Conservation (phyloP, 2,797 vertebrate species). For the Ciconia nigra region DNA sequence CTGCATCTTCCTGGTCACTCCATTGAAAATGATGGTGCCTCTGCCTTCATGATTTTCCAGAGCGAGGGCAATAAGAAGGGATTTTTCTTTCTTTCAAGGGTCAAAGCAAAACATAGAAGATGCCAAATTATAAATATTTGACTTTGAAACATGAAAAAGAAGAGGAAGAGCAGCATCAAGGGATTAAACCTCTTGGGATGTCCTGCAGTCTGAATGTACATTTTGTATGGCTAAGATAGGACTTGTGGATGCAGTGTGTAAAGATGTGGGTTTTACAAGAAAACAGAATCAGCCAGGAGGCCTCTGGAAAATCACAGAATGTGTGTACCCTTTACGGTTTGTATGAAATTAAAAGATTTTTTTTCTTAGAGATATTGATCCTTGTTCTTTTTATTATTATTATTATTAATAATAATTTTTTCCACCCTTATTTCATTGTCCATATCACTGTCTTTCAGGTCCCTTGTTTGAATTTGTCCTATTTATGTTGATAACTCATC, state of each 20-base stretch:
- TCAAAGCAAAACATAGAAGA: not conserved
- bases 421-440: slow-evolving; percentile 37
- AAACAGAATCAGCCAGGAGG: not conserved
- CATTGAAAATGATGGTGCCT: not conserved
- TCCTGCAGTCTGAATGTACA: not conserved
- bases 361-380: slow-evolving; percentile 56
- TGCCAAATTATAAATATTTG: slow-evolving; percentile 40
- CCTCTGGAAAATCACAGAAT: slow-evolving; percentile 71
- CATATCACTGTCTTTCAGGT: not conserved
- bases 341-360: slow-evolving; percentile 66
- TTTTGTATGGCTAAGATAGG: not conserved
- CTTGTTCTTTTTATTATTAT: slow-evolving; percentile 1
- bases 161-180: not conserved
- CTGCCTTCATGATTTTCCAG: not conserved
- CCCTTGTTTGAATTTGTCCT: not conserved
- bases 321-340: slow-evolving; percentile 66
- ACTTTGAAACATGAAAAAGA: slow-evolving; percentile 23
- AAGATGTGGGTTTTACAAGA: slow-evolving; percentile 21
- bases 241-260: not conserved
- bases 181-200: not conserved
- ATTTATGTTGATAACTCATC: slow-evolving; percentile 43
- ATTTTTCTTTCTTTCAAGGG: not conserved
- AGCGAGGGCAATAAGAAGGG: not conserved
- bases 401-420: not conserved
- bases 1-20: not conserved